Conservation (phyloP, 2,797 vertebrate genomes). For the Pangasius djambal region DNA sequence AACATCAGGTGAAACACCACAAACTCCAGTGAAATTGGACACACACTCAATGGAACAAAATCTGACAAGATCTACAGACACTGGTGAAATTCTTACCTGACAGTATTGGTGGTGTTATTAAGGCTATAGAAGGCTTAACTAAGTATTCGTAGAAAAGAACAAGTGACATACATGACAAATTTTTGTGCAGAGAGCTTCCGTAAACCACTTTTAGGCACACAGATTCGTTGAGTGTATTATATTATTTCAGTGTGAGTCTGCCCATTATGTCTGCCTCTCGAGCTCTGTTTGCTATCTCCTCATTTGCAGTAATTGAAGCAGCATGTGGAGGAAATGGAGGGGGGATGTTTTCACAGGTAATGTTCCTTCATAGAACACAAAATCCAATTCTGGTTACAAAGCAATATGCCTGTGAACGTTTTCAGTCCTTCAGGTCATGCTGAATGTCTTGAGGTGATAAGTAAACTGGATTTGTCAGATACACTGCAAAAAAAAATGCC, state of each 20-base stretch:
- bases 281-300: slow-evolving; percentile 11
- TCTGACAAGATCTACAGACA: neutral
- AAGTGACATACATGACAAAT: neutral
- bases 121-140: neutral
- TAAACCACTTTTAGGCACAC: neutral
- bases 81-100: neutral
- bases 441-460: neutral
- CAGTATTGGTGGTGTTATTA: neutral
- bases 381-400: neutral
- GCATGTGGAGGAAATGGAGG: slow-evolving; percentile 15
- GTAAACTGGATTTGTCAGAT: neutral
- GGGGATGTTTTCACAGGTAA: slow-evolving; percentile 14
- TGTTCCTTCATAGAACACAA: neutral
- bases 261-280: neutral
- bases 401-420: neutral
- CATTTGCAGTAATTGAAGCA: slow-evolving; percentile 14
- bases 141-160: neutral
- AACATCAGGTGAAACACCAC: neutral
- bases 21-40: neutral
- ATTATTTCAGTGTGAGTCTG: neutral
- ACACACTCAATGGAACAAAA: neutral
- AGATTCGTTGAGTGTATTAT: neutral
- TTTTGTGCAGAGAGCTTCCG: neutral
- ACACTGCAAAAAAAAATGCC: neutral
- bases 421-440: neutral